Evolutionary conservation across 2,888 invertebrate genomes (phyloP).

Genomic region (Blastobasis adustella): DNA sequence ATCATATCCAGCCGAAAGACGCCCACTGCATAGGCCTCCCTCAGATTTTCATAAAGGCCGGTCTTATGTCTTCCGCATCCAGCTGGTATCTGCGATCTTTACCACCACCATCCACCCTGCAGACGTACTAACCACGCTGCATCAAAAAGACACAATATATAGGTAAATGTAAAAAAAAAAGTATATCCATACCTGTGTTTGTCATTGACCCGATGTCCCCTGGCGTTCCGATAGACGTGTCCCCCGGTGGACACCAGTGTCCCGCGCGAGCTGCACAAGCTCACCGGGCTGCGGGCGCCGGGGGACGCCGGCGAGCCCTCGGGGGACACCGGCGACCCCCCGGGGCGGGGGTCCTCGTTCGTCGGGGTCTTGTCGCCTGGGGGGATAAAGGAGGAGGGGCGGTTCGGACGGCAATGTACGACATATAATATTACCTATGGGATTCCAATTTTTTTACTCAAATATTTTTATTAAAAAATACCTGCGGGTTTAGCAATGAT

Average conservation of each 20-base stretch:
- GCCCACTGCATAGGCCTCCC: no score
- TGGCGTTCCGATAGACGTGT: conserved; percentile 67
- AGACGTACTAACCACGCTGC: neutral
- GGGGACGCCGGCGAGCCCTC: conserved; percentile 38
- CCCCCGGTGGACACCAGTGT: conserved; percentile 72
- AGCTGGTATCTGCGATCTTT: no score
- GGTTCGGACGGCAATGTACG: neutral
- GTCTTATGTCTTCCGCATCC: no score
- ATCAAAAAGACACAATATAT: neutral
- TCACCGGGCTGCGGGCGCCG: conserved; percentile 42
- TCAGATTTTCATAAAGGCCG: no score
- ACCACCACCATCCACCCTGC: neutral
- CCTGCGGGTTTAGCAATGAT: no score
- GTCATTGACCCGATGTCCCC: conserved; percentile 40
- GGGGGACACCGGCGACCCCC: conserved; percentile 15
- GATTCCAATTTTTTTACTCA: no score
- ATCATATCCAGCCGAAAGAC: no score
- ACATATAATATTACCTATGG: neutral
- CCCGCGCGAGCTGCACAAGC: conserved; percentile 66
- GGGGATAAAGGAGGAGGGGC: neutral
- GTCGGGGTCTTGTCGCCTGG: conserved; percentile 54
- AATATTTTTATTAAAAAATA: no score
- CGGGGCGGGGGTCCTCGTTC: conserved; percentile 31
- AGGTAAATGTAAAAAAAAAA: no score
- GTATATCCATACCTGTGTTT: conserved; percentile 38